Percentiles rank a stretch among this genome's conserved stretches.
phyloP scores from a whole-genome alignment of 2,888 invertebrate genomes.

The Caenorhabditis sp. region DNA sequence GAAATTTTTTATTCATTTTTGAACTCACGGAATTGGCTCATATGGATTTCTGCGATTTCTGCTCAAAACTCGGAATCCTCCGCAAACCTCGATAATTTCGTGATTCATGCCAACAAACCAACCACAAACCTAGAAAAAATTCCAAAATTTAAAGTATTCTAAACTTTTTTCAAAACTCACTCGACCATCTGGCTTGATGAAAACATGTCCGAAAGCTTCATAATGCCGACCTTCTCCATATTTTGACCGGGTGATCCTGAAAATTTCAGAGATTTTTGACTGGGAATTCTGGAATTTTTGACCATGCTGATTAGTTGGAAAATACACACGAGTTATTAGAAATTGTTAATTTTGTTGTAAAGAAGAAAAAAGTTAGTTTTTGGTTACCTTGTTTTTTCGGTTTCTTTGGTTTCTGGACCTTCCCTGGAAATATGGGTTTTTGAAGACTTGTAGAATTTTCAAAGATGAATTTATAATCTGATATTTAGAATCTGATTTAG shows the following conservation, averaged over 20 bases:
- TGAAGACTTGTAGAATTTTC: too few relatives aligned
- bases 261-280: too few relatives aligned
- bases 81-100: conserved; percentile 53
- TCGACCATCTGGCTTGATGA: conserved; percentile 37
- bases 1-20: background rate
- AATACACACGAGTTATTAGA: background rate
- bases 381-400: conserved; percentile 11
- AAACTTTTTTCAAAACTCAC: too few relatives aligned
- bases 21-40: conserved; percentile 38
- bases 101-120: conserved; percentile 50
- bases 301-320: background rate
- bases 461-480: too few relatives aligned
- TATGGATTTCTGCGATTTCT: conserved; percentile 37
- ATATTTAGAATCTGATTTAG: too few relatives aligned
- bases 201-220: conserved; percentile 58
- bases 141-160: too few relatives aligned
- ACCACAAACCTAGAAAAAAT: conserved; percentile 40
- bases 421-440: background rate
- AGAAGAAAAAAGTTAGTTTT: background rate
- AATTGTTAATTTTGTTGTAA: background rate
- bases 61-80: conserved; percentile 58
- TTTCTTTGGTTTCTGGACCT: background rate
- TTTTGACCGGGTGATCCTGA: conserved; percentile 51
- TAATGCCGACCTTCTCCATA: conserved; percentile 46
- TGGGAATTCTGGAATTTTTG: background rate